These are phyloP conservation scores for Hippoglossus stenolepis DNA, from an alignment of 2,113 vertebrate genomes.

Conservation along the genomic window DNA sequence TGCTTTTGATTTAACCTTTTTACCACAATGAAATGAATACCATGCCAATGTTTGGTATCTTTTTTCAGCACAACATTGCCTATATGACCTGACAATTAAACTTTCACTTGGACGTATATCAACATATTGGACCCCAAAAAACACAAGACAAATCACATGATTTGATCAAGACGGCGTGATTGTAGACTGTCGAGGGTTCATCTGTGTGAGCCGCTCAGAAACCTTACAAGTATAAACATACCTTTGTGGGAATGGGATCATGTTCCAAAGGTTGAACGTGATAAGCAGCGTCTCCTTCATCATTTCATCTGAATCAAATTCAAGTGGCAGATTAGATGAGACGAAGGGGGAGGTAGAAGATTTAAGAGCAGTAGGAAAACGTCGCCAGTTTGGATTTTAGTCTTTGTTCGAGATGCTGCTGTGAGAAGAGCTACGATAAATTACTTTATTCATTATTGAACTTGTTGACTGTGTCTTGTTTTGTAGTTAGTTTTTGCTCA, in stretches of 20 bases:
- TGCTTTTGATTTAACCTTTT: too few relatives aligned
- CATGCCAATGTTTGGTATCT: too few relatives aligned
- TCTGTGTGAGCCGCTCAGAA: not conserved
- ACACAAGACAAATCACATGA: too few relatives aligned
- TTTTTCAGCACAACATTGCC: too few relatives aligned
- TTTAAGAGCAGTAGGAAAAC: constrained; percentile 27
- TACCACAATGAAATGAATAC: too few relatives aligned
- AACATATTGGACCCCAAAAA: too few relatives aligned
- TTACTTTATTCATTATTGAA: constrained; percentile 21
- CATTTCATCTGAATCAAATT: constrained; percentile 47
- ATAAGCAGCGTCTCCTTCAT: constrained; percentile 25
- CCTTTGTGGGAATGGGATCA: not conserved
- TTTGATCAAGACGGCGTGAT: too few relatives aligned
- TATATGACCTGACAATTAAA: not conserved
- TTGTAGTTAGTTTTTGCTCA: not conserved
- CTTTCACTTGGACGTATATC: not conserved
- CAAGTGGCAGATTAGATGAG: constrained; percentile 32
- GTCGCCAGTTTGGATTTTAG: constrained; percentile 23
- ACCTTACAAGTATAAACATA: constrained; percentile 11
- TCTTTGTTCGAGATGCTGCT: constrained; percentile 16
- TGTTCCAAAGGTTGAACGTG: not conserved
- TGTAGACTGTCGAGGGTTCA: not conserved
- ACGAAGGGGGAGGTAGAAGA: constrained; percentile 36
- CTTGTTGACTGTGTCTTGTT: constrained; percentile 8
- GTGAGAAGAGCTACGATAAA: not conserved